Percentiles rank a stretch among this genome's conserved stretches.
Evolutionary conservation across 2,888 invertebrate genomes (phyloP).

Genomic region (Scelioninae gen. 1): DNA sequence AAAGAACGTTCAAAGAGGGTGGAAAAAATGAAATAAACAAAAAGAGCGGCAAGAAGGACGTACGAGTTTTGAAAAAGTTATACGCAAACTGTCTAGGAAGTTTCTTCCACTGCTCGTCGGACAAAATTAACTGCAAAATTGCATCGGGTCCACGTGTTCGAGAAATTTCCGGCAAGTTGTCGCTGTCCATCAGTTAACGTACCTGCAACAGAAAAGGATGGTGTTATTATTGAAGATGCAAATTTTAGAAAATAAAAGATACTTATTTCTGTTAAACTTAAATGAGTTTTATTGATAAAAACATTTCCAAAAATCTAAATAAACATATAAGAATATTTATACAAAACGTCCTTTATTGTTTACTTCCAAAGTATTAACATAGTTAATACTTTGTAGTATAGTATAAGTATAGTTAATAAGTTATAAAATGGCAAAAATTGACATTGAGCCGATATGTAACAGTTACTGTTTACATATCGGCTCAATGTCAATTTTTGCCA

Average conservation of each 20-base stretch:
- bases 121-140: slow-evolving; percentile 43
- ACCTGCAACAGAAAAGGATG: slow-evolving; percentile 47
- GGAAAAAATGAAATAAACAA: slow-evolving; percentile 21
- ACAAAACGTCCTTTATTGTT: no score
- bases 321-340: no score
- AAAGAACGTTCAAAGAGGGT: background rate
- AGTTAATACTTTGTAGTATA: no score
- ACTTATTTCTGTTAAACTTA: no score
- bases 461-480: no score
- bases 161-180: slow-evolving; percentile 18
- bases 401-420: no score
- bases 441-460: no score
- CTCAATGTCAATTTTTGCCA: no score
- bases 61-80: slow-evolving; percentile 32
- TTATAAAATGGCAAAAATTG: no score
- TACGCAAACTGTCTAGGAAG: slow-evolving; percentile 28
- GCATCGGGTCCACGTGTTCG: slow-evolving; percentile 12
- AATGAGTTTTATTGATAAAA: no score
- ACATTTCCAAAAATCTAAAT: no score
- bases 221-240: background rate
- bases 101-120: slow-evolving; percentile 13
- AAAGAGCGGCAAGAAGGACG: slow-evolving; percentile 21
- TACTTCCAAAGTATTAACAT: no score
- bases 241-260: background rate
- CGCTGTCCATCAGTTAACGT: slow-evolving; percentile 20